Percentiles rank a stretch among this genome's conserved stretches.
These are phyloP conservation scores for Cosmia pyralina DNA, from an alignment of 2,888 invertebrate genomes.

Conservation along the genomic window DNA sequence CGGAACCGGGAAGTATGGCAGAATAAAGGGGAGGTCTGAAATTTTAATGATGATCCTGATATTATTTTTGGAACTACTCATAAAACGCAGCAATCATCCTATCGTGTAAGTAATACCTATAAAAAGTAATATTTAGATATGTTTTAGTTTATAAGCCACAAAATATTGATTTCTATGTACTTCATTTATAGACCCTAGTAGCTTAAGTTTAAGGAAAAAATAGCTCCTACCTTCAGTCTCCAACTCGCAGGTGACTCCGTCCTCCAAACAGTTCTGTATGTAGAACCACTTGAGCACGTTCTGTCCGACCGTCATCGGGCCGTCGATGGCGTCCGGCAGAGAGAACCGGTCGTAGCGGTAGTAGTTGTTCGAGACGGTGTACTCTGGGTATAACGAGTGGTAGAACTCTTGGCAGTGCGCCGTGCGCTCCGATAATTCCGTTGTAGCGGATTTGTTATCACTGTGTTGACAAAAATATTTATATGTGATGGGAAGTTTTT, in stretches of 20 bases:
- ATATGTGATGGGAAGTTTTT: too few relatives aligned
- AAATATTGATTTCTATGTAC: background rate
- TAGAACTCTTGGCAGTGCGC: slow-evolving; percentile 83
- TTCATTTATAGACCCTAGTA: background rate
- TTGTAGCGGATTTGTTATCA: slow-evolving; percentile 57
- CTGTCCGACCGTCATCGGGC: slow-evolving; percentile 65
- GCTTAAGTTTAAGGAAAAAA: background rate
- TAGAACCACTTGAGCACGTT: slow-evolving; percentile 80
- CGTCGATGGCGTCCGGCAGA: slow-evolving; percentile 68
- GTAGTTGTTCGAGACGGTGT: slow-evolving; percentile 64
- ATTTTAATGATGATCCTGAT: too few relatives aligned
- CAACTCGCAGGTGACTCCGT: slow-evolving; percentile 62
- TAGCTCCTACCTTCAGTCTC: slow-evolving; percentile 71
- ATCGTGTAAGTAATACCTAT: background rate
- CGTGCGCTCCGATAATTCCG: slow-evolving; percentile 64
- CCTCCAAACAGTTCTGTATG: slow-evolving; percentile 76
- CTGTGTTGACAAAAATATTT: slow-evolving; percentile 46
- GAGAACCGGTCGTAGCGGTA: slow-evolving; percentile 82
- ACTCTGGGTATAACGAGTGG: slow-evolving; percentile 77
- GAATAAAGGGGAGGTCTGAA: too few relatives aligned
- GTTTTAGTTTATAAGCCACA: background rate
- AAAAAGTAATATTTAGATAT: background rate
- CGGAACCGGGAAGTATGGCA: too few relatives aligned
- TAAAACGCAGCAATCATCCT: background rate
- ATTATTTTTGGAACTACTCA: too few relatives aligned